phyloP scores from a whole-genome alignment of 2,797 vertebrate genomes.

The Onychomys arenicola region DNA sequence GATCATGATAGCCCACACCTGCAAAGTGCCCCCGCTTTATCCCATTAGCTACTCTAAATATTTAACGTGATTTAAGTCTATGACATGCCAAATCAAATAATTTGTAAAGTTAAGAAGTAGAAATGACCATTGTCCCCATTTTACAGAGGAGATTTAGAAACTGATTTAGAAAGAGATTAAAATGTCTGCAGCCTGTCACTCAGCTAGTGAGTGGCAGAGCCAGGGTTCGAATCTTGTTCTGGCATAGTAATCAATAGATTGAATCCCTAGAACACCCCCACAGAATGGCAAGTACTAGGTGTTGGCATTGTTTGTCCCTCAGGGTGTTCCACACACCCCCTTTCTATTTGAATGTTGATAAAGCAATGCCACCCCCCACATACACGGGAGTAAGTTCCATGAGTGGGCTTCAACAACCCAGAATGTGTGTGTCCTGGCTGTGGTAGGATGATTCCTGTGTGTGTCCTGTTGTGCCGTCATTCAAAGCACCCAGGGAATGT shows the following conservation, averaged over 20 bases:
- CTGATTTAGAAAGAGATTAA: slow-evolving; percentile 14
- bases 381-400: not conserved
- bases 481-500: not conserved
- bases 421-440: not conserved
- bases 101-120: not conserved
- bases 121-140: not conserved
- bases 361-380: no score
- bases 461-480: not conserved
- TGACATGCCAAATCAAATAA: not conserved
- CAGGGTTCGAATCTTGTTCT: not conserved
- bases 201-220: not conserved
- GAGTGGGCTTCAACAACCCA: not conserved
- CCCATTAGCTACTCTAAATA: not conserved
- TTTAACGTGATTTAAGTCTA: not conserved
- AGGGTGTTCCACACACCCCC: not conserved
- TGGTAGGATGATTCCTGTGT: not conserved
- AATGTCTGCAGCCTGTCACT: not conserved
- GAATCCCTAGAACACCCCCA: not conserved
- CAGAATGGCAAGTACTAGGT: not conserved
- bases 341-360: not conserved
- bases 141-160: not conserved
- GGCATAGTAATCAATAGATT: not conserved
- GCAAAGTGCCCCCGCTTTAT: not conserved
- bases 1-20: not conserved
- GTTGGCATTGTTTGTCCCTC: not conserved